These are phyloP conservation scores for Atherinosoma microstoma DNA, from an alignment of 2,797 vertebrate genomes.

Conservation along the genomic window DNA sequence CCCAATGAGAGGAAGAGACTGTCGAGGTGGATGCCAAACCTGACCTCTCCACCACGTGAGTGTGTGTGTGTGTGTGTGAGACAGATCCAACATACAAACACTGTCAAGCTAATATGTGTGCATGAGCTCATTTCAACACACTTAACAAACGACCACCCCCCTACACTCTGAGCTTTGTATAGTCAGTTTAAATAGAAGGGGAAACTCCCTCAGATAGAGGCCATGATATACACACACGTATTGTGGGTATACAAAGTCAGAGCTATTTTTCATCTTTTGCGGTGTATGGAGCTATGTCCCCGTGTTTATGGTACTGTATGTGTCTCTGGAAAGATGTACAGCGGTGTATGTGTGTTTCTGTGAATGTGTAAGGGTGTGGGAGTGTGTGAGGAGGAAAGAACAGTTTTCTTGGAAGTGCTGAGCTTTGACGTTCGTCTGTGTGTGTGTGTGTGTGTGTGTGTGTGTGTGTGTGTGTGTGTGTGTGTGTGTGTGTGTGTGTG, in stretches of 20 bases:
- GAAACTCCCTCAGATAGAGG: slow-evolving; percentile 58
- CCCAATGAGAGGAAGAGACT: slow-evolving; percentile 77
- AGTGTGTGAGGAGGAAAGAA: slow-evolving; percentile 42
- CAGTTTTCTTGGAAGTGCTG: slow-evolving; percentile 45
- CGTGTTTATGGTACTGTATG: slow-evolving; percentile 65
- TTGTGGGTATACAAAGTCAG: slow-evolving; percentile 12
- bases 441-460: slow-evolving; percentile 38
- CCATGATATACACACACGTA: slow-evolving; percentile 32
- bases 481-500: no score
- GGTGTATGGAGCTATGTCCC: slow-evolving; percentile 56
- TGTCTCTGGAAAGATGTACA: slow-evolving; percentile 60
- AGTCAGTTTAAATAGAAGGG: slow-evolving; percentile 29
- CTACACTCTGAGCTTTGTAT: slow-evolving; percentile 22
- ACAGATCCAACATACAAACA: slow-evolving; percentile 33
- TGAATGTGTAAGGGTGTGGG: slow-evolving; percentile 26
- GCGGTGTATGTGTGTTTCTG: slow-evolving; percentile 38
- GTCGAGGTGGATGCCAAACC: slow-evolving; percentile 68
- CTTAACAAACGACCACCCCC: slow-evolving; percentile 21
- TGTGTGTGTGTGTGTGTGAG: slow-evolving; percentile 37
- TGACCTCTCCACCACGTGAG: slow-evolving; percentile 39
- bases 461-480: no score
- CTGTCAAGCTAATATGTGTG: slow-evolving; percentile 44
- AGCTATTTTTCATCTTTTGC: slow-evolving; percentile 62
- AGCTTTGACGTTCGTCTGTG: slow-evolving; percentile 36
- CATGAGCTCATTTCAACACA: slow-evolving; percentile 53